A percentile compares a stretch with the other conserved stretches of the same genome.
Evolutionary conservation across 2,113 vertebrate genomes (phyloP).

Genomic region (Coturnix japonica): DNA sequence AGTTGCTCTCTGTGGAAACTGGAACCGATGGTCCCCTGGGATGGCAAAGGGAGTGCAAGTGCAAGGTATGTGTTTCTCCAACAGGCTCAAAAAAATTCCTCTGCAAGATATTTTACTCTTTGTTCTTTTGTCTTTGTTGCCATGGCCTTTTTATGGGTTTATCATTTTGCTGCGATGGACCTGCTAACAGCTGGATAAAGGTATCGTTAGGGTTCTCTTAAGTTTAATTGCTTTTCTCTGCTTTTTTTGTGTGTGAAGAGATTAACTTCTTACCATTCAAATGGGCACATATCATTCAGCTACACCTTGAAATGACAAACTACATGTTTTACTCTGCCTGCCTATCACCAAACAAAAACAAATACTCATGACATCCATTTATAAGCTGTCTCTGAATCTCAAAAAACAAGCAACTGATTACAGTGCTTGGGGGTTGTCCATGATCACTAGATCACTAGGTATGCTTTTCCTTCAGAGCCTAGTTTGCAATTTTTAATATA

Average conservation of each 20-base stretch:
- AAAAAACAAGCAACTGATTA: not conserved
- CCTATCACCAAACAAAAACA: not conserved
- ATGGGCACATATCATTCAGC: not conserved
- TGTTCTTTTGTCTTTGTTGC: not conserved
- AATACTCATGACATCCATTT: not conserved
- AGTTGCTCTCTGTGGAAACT: not conserved
- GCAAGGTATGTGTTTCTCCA: not conserved
- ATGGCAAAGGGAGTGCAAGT: not conserved
- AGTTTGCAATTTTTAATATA: not conserved
- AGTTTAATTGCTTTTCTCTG: accelerated
- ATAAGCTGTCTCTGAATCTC: not conserved
- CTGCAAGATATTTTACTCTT: not conserved
- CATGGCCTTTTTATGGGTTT: not conserved
- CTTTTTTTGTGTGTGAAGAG: not conserved
- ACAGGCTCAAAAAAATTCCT: not conserved
- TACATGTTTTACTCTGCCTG: not conserved
- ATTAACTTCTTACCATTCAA: accelerated
- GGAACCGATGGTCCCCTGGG: not conserved
- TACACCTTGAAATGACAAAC: not conserved
- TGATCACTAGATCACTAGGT: not conserved
- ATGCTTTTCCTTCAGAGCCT: not conserved
- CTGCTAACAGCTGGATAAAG: not conserved
- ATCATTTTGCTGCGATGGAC: not conserved
- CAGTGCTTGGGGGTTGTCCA: not conserved
- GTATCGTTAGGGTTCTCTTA: not conserved